A percentile compares a stretch with the other conserved stretches of the same genome.
phyloP scores from a whole-genome alignment of 2,113 vertebrate genomes.

The Xenopus borealis region DNA sequence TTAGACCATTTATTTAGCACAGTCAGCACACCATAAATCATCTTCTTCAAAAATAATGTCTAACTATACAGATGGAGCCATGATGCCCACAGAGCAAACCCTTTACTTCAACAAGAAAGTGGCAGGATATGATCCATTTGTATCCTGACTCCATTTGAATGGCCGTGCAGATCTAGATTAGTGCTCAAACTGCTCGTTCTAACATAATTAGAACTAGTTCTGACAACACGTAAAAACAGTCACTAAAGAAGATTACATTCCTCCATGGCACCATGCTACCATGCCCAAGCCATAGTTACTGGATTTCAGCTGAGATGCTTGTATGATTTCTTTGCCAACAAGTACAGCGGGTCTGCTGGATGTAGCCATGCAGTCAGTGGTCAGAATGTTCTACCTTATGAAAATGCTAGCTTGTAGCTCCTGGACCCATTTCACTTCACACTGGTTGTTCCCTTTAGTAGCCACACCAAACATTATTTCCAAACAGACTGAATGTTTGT shows the following conservation, averaged over 20 bases:
- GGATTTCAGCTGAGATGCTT: neutral
- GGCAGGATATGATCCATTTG: no score
- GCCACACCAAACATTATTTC: neutral
- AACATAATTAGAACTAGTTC: slow-evolving; percentile 15
- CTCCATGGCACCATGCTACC: slow-evolving; percentile 32
- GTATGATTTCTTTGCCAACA: neutral
- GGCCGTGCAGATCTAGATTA: neutral
- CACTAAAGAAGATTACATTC: neutral
- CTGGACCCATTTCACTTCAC: slow-evolving; percentile 4
- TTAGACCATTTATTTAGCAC: no score
- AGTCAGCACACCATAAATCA: no score
- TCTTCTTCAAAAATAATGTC: no score
- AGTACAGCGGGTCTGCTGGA: neutral
- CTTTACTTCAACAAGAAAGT: no score
- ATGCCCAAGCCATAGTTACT: neutral
- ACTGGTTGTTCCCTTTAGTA: neutral
- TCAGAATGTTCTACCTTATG: slow-evolving; percentile 7
- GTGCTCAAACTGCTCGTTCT: slow-evolving; percentile 36
- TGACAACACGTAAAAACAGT: slow-evolving; percentile 26
- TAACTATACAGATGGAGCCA: no score
- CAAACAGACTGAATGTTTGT: neutral
- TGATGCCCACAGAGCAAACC: no score
- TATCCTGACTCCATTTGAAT: no score
- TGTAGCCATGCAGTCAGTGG: slow-evolving; percentile 19
- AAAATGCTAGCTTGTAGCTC: slow-evolving; percentile 4